These are phyloP conservation scores for Numenius phaeopus DNA, from an alignment of 2,797 vertebrate species.

Conservation along the genomic window DNA sequence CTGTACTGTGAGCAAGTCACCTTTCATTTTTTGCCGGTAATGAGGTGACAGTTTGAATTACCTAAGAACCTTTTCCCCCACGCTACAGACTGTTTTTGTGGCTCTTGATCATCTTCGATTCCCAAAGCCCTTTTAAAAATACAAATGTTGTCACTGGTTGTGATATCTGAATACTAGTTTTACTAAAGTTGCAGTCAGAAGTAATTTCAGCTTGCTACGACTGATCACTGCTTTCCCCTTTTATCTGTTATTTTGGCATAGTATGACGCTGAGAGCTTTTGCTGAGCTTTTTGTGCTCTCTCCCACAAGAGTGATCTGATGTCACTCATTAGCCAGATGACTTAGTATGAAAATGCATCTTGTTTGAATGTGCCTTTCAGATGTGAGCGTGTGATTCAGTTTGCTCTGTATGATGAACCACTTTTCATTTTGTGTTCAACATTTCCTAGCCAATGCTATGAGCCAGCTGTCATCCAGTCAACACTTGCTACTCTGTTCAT, in stretches of 20 bases:
- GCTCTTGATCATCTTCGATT: background rate
- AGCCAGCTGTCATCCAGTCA: background rate
- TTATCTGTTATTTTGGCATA: background rate
- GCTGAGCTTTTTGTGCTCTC: background rate
- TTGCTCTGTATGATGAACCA: background rate
- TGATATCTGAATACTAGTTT: background rate
- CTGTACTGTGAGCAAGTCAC: background rate
- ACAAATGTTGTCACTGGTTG: background rate
- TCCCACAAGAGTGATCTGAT: background rate
- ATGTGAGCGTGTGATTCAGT: too few relatives aligned
- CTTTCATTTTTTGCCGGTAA: background rate
- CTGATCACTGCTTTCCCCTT: background rate
- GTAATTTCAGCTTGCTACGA: background rate
- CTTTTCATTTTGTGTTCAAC: background rate
- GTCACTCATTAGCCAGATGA: background rate
- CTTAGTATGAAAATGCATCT: background rate
- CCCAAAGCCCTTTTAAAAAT: background rate
- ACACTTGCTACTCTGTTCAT: accelerated
- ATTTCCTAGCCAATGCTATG: accelerated
- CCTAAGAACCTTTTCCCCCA: background rate
- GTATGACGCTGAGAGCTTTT: background rate
- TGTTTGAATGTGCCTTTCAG: background rate
- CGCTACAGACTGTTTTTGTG: background rate
- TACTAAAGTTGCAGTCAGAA: background rate
- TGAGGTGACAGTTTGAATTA: background rate